Evolutionary conservation across 2,888 invertebrate genomes (phyloP).

Genomic region (Polyommatus iphigenia): DNA sequence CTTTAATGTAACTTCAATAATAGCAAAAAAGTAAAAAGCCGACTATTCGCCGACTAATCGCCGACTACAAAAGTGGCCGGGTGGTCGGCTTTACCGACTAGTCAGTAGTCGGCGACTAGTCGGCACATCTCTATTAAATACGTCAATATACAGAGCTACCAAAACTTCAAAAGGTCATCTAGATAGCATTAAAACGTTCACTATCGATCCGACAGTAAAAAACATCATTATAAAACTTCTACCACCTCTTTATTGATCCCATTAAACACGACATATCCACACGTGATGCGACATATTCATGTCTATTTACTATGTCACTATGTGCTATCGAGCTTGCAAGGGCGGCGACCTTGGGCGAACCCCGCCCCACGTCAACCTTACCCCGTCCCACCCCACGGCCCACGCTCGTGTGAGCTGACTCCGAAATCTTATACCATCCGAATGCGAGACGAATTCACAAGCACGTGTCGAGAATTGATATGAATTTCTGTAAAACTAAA

Average conservation of each 20-base stretch:
- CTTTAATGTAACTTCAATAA: too few species aligned
- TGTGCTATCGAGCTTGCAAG: slow-evolving; percentile 58
- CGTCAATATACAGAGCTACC: too few species aligned
- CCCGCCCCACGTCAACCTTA: slow-evolving; percentile 37
- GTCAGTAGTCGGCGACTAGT: too few species aligned
- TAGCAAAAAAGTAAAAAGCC: too few species aligned
- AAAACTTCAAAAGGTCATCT: background rate
- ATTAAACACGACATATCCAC: background rate
- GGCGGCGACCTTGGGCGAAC: slow-evolving; percentile 70
- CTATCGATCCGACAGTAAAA: background rate
- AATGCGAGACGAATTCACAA: slow-evolving; percentile 27
- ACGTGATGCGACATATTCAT: background rate
- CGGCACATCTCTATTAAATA: too few species aligned
- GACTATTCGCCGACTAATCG: too few species aligned
- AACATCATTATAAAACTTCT: background rate
- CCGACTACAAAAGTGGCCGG: too few species aligned
- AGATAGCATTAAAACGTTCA: background rate
- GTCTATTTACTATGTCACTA: slow-evolving; percentile 7
- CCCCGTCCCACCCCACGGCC: slow-evolving; percentile 40
- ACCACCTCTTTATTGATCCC: background rate
- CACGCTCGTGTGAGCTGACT: slow-evolving; percentile 40
- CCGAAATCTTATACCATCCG: slow-evolving; percentile 31
- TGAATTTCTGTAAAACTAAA: background rate
- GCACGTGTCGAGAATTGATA: background rate
- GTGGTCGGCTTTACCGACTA: too few species aligned